These are phyloP conservation scores for Dioctria rufipes DNA, from an alignment of 2,888 invertebrate genomes.

Conservation along the genomic window DNA sequence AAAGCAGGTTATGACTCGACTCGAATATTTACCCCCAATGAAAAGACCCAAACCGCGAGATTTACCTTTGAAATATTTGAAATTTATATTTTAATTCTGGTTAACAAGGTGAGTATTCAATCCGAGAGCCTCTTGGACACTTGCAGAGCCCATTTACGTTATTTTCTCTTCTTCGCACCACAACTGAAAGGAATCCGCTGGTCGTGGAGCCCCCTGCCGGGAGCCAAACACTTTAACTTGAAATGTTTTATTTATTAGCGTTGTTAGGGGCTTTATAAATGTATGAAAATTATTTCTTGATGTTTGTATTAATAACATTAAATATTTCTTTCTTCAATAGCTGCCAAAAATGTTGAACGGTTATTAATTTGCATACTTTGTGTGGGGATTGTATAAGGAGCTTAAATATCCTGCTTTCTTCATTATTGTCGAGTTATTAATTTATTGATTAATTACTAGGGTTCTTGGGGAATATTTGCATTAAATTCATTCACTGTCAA, in stretches of 20 bases:
- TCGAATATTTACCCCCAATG: constrained; percentile 21
- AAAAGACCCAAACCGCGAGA: constrained; percentile 27
- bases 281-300: constrained; percentile 63
- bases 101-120: constrained; percentile 58
- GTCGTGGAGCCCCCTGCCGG: constrained; percentile 60
- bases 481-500: no score
- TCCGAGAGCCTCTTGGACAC: constrained; percentile 20
- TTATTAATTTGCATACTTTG: constrained; percentile 45
- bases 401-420: background rate
- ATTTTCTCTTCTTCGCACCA: constrained; percentile 39
- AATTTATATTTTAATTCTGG: constrained; percentile 59
- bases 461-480: background rate
- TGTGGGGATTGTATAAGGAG: background rate
- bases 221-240: constrained; percentile 64
- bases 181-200: constrained; percentile 24
- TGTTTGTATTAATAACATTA: constrained; percentile 62
- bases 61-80: constrained; percentile 57
- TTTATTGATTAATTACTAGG: constrained; percentile 29
- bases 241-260: constrained; percentile 65
- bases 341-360: constrained; percentile 48
- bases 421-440: constrained; percentile 33
- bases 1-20: constrained; percentile 34
- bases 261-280: constrained; percentile 63
- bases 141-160: constrained; percentile 38
- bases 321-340: constrained; percentile 52